Percentiles rank a stretch among this genome's conserved stretches.
Evolutionary conservation across 2,888 invertebrate species (phyloP).

Genomic region (Palloptera scutellata): DNA sequence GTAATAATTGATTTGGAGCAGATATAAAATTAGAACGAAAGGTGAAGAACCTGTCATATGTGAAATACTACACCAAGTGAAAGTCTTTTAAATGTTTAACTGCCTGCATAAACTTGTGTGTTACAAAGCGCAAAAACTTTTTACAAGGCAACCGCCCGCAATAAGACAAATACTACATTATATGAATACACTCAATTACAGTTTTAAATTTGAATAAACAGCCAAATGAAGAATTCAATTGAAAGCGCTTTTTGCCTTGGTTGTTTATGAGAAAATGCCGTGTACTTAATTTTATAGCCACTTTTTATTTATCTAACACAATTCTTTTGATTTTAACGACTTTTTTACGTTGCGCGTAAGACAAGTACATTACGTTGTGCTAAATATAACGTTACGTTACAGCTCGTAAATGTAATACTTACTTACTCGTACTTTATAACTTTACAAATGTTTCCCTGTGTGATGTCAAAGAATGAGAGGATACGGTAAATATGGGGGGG

Average conservation of each 20-base stretch:
- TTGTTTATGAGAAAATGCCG: neutral
- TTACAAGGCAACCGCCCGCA: no score
- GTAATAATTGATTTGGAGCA: conserved; percentile 8
- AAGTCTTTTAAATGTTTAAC: neutral
- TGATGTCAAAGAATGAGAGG: no score
- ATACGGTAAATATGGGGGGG: neutral
- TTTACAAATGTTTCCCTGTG: conserved; percentile 24
- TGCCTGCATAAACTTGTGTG: neutral
- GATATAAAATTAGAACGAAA: neutral
- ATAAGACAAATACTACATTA: no score
- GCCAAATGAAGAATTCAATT: neutral
- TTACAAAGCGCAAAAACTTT: neutral
- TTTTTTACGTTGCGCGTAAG: neutral
- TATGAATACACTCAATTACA: no score
- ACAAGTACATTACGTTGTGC: conserved; percentile 1
- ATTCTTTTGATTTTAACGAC: conserved; percentile 29
- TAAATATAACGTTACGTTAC: no score
- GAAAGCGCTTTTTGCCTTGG: no score
- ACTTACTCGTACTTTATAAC: conserved; percentile 40
- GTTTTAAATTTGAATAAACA: no score
- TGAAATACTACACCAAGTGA: no score
- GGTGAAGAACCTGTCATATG: no score
- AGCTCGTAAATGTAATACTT: conserved; percentile 36
- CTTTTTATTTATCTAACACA: conserved; percentile 21
- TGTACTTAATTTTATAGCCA: conserved; percentile 15